phyloP scores from a whole-genome alignment of 2,888 invertebrate genomes.

The Coenonympha glycerion region DNA sequence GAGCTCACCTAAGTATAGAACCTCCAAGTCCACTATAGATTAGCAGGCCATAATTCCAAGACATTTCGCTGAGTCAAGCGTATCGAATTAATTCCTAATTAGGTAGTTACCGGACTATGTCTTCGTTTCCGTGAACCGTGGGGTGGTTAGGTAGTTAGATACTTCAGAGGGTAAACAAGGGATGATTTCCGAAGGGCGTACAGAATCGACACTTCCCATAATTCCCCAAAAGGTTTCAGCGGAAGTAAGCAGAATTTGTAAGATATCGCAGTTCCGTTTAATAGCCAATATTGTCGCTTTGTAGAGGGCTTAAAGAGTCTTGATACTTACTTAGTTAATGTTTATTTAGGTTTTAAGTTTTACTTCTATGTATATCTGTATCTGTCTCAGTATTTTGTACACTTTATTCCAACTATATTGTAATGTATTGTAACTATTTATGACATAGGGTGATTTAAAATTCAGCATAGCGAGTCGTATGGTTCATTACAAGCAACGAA shows the following conservation, averaged over 20 bases:
- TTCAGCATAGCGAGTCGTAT: too few relatives aligned
- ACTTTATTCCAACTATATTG: too few relatives aligned
- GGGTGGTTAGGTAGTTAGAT: not conserved
- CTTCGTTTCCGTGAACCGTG: slow-evolving; percentile 15
- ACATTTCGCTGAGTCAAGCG: slow-evolving; percentile 17
- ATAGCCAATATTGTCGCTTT: slow-evolving; percentile 46
- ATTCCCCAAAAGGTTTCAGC: slow-evolving; percentile 61
- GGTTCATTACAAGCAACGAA: too few relatives aligned
- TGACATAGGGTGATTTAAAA: too few relatives aligned
- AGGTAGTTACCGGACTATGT: slow-evolving; percentile 19
- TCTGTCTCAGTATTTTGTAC: too few relatives aligned
- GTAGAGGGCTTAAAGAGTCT: slow-evolving; percentile 26
- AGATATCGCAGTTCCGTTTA: slow-evolving; percentile 69
- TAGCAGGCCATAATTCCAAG: not conserved
- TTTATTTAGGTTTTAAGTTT: too few relatives aligned
- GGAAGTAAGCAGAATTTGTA: slow-evolving; percentile 71
- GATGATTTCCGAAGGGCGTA: slow-evolving; percentile 50
- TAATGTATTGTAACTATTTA: too few relatives aligned
- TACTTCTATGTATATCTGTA: too few relatives aligned
- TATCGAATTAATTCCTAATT: slow-evolving; percentile 22
- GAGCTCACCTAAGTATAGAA: too few relatives aligned
- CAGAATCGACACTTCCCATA: slow-evolving; percentile 61
- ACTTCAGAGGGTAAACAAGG: slow-evolving; percentile 18
- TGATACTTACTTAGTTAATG: slow-evolving; percentile 36
- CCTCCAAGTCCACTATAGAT: too few relatives aligned